A percentile compares a stretch with the other conserved stretches of the same genome.
Evolutionary conservation across 1,140 invertebrate genomes (phyloP).

Genomic region (Heliconius eleuchia): DNA sequence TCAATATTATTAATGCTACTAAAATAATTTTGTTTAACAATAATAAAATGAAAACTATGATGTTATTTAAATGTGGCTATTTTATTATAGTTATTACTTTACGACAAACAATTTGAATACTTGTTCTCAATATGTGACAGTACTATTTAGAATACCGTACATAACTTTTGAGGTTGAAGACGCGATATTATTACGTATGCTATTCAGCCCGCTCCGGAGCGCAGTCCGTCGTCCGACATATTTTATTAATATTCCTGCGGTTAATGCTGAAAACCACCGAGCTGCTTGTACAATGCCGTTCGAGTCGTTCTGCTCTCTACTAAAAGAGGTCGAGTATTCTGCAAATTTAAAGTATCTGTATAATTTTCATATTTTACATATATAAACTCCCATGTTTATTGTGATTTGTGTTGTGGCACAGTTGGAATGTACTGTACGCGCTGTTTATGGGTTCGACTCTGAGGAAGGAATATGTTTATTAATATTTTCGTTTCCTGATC

Average conservation of each 20-base stretch:
- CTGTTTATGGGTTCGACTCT: neutral
- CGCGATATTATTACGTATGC: constrained; percentile 39
- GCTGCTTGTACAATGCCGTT: constrained; percentile 23
- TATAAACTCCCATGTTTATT: neutral
- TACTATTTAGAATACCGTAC: constrained; percentile 26
- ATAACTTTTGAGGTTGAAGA: constrained; percentile 43
- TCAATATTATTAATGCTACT: too few relatives aligned
- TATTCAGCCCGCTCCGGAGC: constrained; percentile 29
- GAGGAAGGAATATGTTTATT: neutral
- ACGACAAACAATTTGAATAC: neutral
- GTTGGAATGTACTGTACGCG: neutral
- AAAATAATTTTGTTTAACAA: too few relatives aligned
- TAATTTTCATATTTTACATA: neutral
- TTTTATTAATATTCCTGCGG: constrained; percentile 47
- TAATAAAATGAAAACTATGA: too few relatives aligned
- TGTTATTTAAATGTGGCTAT: neutral
- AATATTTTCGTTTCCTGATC: too few relatives aligned
- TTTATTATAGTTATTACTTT: neutral
- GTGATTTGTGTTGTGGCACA: neutral
- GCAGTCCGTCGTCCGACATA: constrained; percentile 34
- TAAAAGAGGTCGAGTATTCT: constrained; percentile 25
- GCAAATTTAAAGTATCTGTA: neutral
- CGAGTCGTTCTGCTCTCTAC: constrained; percentile 24
- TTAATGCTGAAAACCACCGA: constrained; percentile 33
- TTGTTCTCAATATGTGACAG: constrained; percentile 23